phyloP scores from a whole-genome alignment of 2,797 vertebrate species.

The Manis pentadactyla region DNA sequence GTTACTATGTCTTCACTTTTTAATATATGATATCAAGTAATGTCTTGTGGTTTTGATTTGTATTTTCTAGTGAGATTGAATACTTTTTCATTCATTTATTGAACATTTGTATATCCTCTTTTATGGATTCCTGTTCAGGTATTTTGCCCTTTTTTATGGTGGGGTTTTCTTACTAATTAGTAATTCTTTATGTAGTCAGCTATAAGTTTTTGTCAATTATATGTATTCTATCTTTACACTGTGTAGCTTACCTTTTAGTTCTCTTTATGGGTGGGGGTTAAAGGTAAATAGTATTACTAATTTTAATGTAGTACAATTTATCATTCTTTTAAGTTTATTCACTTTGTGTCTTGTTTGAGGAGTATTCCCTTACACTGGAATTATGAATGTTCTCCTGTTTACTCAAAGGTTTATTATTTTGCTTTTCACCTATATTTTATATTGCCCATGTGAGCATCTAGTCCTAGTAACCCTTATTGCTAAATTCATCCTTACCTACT shows the following conservation, averaged over 20 bases:
- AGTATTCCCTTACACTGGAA: background rate
- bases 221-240: background rate
- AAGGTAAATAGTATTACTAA: background rate
- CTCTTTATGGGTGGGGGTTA: background rate
- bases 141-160: background rate
- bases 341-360: background rate
- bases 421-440: background rate
- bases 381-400: background rate
- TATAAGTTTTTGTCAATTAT: background rate
- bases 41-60: background rate
- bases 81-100: background rate
- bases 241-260: background rate
- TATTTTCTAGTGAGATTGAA: background rate
- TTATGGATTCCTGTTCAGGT: background rate
- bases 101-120: background rate
- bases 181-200: background rate
- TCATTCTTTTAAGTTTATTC: background rate
- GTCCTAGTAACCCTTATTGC: background rate
- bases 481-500: background rate
- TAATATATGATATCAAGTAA: background rate
- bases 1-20: background rate
- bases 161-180: background rate
- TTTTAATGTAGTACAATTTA: background rate
- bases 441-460: background rate
- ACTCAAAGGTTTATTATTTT: background rate